phyloP scores from a whole-genome alignment of 2,888 invertebrate genomes.

The Andrena hattorfiana region DNA sequence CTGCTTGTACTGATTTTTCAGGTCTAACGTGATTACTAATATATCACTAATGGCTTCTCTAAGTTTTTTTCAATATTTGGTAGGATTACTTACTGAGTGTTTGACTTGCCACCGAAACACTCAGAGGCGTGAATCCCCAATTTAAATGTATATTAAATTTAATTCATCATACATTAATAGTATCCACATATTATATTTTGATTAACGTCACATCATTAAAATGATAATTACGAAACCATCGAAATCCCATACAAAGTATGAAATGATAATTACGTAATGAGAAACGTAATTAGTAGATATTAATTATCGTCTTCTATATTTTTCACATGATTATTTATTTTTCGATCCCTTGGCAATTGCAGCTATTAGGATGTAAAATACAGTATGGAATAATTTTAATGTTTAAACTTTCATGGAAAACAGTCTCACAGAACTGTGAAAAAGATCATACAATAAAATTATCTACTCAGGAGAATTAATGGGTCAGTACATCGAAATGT shows the following conservation, averaged over 20 bases:
- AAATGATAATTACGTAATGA: slow-evolving; percentile 8
- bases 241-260: slow-evolving; percentile 11
- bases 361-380: neutral
- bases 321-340: neutral
- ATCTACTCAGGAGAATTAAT: neutral
- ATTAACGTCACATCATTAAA: slow-evolving; percentile 16
- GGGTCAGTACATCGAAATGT: neutral
- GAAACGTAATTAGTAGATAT: neutral
- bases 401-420: neutral
- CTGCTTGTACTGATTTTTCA: too few relatives aligned
- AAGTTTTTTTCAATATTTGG: too few relatives aligned
- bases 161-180: slow-evolving; percentile 5
- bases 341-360: neutral
- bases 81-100: too few relatives aligned
- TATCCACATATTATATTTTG: slow-evolving; percentile 7
- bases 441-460: neutral
- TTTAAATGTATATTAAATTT: neutral
- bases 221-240: slow-evolving; percentile 17
- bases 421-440: neutral
- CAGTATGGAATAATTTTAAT: neutral
- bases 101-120: too few relatives aligned
- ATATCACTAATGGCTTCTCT: too few relatives aligned
- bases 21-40: too few relatives aligned
- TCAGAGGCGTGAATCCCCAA: neutral
- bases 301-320: slow-evolving; percentile 1